These are phyloP conservation scores for Ichneumoninae sp. DNA, from an alignment of 2,888 invertebrate genomes.

Conservation along the genomic window DNA sequence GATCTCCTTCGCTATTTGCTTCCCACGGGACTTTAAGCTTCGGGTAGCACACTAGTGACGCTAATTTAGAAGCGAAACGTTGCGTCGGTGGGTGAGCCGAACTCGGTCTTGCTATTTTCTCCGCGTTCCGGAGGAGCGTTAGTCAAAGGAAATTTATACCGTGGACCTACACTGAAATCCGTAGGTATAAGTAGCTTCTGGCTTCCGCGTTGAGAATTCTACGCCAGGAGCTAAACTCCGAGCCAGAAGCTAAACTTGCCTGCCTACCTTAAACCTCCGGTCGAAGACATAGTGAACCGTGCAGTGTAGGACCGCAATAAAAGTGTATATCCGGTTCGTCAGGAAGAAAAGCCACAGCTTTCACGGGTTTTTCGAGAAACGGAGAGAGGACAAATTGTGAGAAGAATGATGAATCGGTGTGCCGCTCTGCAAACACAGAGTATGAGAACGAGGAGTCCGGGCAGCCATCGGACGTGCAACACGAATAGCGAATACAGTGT, in stretches of 20 bases:
- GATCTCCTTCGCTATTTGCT: conserved; percentile 66
- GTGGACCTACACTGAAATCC: conserved; percentile 68
- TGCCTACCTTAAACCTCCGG: conserved; percentile 56
- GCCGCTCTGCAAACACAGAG: conserved; percentile 71
- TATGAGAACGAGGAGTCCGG: conserved; percentile 68
- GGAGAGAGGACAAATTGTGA: conserved; percentile 77
- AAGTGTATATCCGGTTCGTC: conserved; percentile 60
- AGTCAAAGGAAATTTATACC: conserved; percentile 76
- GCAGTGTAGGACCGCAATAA: conserved; percentile 46
- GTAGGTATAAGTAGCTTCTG: conserved; percentile 77
- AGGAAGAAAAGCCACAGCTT: conserved; percentile 71
- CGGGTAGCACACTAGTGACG: conserved; percentile 58
- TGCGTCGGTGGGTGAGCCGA: conserved; percentile 55
- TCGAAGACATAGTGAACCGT: conserved; percentile 34
- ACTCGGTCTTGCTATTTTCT: conserved; percentile 56
- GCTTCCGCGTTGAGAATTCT: conserved; percentile 58
- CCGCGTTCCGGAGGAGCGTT: conserved; percentile 55
- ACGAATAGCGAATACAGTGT: conserved; percentile 35
- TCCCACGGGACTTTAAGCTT: conserved; percentile 65
- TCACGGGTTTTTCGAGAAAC: conserved; percentile 74
- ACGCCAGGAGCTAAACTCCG: conserved; percentile 51
- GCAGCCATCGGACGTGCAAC: conserved; percentile 27
- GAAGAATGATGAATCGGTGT: conserved; percentile 81
- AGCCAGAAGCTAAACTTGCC: conserved; percentile 38
- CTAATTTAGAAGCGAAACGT: conserved; percentile 70